phyloP scores from a whole-genome alignment of 2,797 vertebrate species.

The Lutjanus campechanus region DNA sequence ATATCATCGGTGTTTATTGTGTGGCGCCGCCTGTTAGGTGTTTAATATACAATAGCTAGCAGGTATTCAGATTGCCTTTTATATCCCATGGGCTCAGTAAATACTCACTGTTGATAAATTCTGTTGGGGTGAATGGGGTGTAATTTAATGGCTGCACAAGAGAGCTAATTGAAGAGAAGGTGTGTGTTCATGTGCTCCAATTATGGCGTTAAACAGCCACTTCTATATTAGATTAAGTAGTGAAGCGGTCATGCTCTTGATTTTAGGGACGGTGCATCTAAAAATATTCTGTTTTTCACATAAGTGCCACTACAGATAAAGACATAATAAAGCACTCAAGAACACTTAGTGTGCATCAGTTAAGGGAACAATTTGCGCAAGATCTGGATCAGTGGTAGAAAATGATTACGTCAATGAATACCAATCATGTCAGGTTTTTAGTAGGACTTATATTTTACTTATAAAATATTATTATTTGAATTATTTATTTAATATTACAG shows the following conservation, averaged over 20 bases:
- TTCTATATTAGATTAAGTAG: conserved; percentile 71
- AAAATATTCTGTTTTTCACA: conserved; percentile 56
- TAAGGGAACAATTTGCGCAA: conserved; percentile 8
- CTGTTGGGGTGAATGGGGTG: conserved; percentile 48
- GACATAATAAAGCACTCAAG: conserved; percentile 48
- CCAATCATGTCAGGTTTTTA: background rate
- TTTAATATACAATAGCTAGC: conserved; percentile 55
- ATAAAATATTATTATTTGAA: background rate
- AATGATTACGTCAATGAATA: background rate
- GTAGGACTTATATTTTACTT: background rate
- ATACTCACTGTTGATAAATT: conserved; percentile 55
- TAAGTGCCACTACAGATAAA: conserved; percentile 41
- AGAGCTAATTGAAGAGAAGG: conserved; percentile 69
- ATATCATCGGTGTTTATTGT: conserved; percentile 34
- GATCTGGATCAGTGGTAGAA: conserved; percentile 21
- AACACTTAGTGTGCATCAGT: conserved; percentile 19
- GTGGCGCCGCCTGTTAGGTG: conserved; percentile 24
- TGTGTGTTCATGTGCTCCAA: conserved; percentile 67
- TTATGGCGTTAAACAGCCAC: conserved; percentile 69
- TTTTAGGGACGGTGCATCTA: conserved; percentile 55
- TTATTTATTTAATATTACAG: background rate
- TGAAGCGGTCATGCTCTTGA: conserved; percentile 63
- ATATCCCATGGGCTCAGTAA: conserved; percentile 55
- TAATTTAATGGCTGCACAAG: conserved; percentile 62
- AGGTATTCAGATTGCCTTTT: conserved; percentile 56